phyloP scores from a whole-genome alignment of 2,888 invertebrate genomes.

The Melangyna quadrimaculata region DNA sequence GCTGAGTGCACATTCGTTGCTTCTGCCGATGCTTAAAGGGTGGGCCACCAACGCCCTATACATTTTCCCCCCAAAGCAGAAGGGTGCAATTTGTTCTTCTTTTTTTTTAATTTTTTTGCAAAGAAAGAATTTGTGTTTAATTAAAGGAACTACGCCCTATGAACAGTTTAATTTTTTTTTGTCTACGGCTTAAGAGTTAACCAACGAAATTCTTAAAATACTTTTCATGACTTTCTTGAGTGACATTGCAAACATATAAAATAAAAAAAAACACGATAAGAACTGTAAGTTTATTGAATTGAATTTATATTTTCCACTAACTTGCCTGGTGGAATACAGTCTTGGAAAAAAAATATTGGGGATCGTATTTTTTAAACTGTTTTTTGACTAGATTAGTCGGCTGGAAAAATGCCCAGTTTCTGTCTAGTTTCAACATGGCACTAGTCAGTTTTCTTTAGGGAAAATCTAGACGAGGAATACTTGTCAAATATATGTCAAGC shows the following conservation, averaged over 20 bases:
- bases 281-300: conserved; percentile 34
- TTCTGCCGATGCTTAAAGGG: not conserved
- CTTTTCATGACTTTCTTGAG: conserved; percentile 20
- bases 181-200: not conserved
- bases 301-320: conserved; percentile 34
- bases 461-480: no score
- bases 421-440: no score
- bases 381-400: no score
- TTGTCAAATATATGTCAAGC: no score
- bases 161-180: not conserved
- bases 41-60: not conserved
- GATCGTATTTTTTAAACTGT: no score
- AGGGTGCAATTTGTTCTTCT: not conserved
- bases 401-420: no score
- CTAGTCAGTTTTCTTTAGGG: no score
- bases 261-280: no score
- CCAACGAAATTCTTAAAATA: conserved; percentile 4
- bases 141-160: conserved; percentile 27
- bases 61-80: not conserved
- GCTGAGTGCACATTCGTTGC: conserved; percentile 6
- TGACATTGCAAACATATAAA: conserved; percentile 58
- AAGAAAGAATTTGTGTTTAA: conserved; percentile 7
- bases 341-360: not conserved
- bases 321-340: not conserved
- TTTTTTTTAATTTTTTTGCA: not conserved